These are phyloP conservation scores for Enoplosus armatus DNA, from an alignment of 2,797 vertebrate genomes.

Conservation along the genomic window DNA sequence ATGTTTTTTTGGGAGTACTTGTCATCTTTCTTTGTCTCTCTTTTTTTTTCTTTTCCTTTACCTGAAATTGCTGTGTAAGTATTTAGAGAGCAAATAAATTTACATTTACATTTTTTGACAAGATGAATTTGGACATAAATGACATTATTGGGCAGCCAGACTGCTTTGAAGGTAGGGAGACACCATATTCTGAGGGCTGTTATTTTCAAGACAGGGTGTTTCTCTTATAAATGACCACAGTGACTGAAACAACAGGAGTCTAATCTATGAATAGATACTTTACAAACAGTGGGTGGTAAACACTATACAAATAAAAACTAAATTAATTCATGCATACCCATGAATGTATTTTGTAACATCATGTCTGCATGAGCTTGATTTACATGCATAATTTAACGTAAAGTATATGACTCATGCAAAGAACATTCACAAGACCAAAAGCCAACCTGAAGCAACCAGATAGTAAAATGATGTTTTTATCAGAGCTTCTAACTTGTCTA, in stretches of 20 bases:
- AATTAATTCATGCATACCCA: not conserved
- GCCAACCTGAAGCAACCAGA: not conserved
- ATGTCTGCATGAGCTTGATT: conserved; percentile 2
- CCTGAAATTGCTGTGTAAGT: not conserved
- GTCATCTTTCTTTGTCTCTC: not conserved
- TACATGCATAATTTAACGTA: not conserved
- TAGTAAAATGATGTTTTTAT: conserved; percentile 9
- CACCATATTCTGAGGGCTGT: not conserved
- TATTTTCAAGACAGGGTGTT: not conserved
- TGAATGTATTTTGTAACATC: not conserved
- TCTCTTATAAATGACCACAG: not conserved
- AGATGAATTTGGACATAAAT: not conserved
- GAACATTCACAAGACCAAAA: not conserved
- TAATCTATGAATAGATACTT: not conserved
- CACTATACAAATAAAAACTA: conserved; percentile 6
- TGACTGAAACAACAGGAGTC: not conserved
- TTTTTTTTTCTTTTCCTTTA: not conserved
- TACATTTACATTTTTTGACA: not conserved
- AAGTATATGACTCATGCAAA: not conserved
- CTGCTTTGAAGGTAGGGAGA: not conserved
- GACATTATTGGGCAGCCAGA: not conserved
- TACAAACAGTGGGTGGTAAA: not conserved
- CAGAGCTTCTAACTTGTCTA: not conserved
- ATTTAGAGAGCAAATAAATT: not conserved
- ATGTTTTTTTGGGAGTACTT: not conserved